Percentiles rank a stretch among this genome's conserved stretches.
These are phyloP conservation scores for Helostoma temminkii DNA, from an alignment of 2,797 vertebrate species.

Conservation along the genomic window DNA sequence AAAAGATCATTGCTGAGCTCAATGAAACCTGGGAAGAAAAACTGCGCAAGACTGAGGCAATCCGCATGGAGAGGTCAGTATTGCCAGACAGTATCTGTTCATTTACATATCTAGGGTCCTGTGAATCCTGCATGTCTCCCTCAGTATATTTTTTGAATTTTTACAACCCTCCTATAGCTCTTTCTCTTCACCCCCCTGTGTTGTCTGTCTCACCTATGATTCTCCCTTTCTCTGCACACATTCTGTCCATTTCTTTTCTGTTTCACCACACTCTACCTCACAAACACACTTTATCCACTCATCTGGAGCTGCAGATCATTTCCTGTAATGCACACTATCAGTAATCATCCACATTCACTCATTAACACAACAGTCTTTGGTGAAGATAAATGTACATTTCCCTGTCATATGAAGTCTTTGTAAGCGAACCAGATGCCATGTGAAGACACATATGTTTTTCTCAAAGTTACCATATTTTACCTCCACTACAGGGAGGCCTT, in stretches of 20 bases:
- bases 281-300: conserved; percentile 46
- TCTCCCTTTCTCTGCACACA: conserved; percentile 40
- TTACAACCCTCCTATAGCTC: background rate
- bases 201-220: conserved; percentile 34
- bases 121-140: conserved; percentile 12
- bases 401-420: background rate
- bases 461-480: background rate
- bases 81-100: background rate
- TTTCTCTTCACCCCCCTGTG: conserved; percentile 22
- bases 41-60: conserved; percentile 96
- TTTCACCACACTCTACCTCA: conserved; percentile 48
- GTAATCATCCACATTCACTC: conserved; percentile 12
- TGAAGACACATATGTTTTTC: background rate
- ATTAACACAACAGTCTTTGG: conserved; percentile 12
- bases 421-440: background rate
- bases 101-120: conserved; percentile 25
- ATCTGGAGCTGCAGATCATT: conserved; percentile 48
- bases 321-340: conserved; percentile 19
- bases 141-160: conserved; percentile 30
- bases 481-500: conserved; percentile 89
- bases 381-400: conserved; percentile 12
- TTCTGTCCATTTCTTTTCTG: conserved; percentile 48
- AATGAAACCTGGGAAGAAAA: conserved; percentile 99
- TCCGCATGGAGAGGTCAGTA: conserved; percentile 97
- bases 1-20: conserved; percentile 99